phyloP scores from a whole-genome alignment of 2,888 invertebrate genomes.

The Ophion ellenae region DNA sequence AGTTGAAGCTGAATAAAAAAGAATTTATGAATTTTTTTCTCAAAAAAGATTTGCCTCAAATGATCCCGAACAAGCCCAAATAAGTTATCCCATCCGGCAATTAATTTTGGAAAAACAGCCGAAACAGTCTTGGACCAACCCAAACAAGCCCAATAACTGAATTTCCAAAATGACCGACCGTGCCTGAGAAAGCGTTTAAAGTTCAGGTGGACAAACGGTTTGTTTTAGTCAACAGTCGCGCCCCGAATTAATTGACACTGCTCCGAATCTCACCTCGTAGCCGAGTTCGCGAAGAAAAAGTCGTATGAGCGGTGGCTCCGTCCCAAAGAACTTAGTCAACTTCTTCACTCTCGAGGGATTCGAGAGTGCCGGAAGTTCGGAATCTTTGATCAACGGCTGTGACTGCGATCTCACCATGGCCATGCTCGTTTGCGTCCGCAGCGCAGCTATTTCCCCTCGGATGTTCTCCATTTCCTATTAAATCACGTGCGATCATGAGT shows the following conservation, averaged over 20 bases:
- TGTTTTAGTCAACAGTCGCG: background rate
- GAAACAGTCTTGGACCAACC: too few species aligned
- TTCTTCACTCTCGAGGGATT: constrained; percentile 95
- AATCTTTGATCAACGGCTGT: constrained; percentile 85
- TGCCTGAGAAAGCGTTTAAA: background rate
- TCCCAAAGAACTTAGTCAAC: constrained; percentile 96
- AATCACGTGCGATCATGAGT: constrained; percentile 50
- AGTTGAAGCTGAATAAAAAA: too few species aligned
- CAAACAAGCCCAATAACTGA: too few species aligned
- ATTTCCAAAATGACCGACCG: too few species aligned
- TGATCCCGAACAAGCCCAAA: too few species aligned
- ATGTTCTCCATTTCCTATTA: constrained; percentile 93
- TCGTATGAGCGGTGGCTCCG: constrained; percentile 95
- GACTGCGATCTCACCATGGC: constrained; percentile 88
- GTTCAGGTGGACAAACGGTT: background rate
- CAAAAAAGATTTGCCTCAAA: too few species aligned
- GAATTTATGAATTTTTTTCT: too few species aligned
- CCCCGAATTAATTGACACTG: background rate
- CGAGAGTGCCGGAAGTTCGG: constrained; percentile 90
- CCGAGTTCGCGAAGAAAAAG: constrained; percentile 95
- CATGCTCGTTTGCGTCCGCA: constrained; percentile 89
- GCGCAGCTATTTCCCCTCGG: constrained; percentile 91
- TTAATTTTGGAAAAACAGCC: too few species aligned
- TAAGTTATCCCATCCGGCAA: too few species aligned
- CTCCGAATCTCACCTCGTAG: constrained; percentile 89